Conservation (phyloP, 2,113 vertebrate genomes). For the Conger conger region DNA sequence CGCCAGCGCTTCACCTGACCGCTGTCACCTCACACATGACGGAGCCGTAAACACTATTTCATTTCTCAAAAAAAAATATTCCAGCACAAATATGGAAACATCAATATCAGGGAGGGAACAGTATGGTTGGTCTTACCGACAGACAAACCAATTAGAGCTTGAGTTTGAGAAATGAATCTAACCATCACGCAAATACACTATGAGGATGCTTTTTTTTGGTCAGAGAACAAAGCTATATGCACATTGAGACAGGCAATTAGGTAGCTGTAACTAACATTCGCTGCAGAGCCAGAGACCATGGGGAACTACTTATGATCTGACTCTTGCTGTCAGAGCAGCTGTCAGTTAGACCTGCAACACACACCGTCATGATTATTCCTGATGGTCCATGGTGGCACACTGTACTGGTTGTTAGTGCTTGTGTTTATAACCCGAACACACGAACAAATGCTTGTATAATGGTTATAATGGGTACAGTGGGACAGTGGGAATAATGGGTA, state of each 20-base stretch:
- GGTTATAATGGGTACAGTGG: background rate
- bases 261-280: background rate
- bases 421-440: background rate
- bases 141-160: background rate
- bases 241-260: background rate
- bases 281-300: background rate
- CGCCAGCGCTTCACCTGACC: background rate
- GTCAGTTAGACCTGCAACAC: background rate
- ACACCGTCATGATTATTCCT: background rate
- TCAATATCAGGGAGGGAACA: background rate
- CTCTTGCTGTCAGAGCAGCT: background rate
- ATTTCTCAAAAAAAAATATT: background rate
- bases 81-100: background rate
- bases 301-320: background rate
- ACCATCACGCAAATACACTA: too few species aligned
- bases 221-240: background rate
- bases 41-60: background rate
- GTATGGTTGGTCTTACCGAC: background rate
- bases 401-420: background rate
- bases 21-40: background rate
- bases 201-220: too few species aligned
- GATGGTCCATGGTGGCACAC: background rate
- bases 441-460: background rate
- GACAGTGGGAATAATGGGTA: background rate
- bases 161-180: background rate